Conservation (phyloP, 2,888 invertebrate species). For the Catocala sponsa region DNA sequence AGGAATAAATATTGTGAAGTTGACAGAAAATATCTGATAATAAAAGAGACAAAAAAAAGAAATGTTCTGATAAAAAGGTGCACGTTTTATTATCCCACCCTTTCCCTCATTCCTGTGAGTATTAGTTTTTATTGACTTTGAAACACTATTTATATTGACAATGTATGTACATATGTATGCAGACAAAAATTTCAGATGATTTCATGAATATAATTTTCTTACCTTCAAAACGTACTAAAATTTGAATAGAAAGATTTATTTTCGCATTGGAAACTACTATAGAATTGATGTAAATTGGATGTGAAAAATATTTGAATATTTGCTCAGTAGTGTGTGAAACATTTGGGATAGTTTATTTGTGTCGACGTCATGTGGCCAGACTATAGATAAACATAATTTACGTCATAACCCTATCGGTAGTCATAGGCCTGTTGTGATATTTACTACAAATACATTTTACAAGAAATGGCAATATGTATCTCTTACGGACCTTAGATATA, state of each 20-base stretch:
- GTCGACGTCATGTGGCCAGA: background rate
- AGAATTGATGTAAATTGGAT: too few species aligned
- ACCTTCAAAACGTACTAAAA: too few species aligned
- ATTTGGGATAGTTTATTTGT: background rate
- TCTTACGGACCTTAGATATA: too few species aligned
- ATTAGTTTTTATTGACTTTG: constrained; percentile 19
- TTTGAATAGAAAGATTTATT: too few species aligned
- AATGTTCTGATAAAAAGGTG: constrained; percentile 77
- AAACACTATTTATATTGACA: constrained; percentile 12
- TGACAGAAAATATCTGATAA: constrained; percentile 63
- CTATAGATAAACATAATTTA: background rate
- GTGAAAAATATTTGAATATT: background rate
- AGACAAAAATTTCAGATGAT: background rate
- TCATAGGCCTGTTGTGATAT: too few species aligned
- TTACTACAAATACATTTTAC: too few species aligned
- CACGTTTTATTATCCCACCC: constrained; percentile 70
- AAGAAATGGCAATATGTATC: too few species aligned
- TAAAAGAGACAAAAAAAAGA: constrained; percentile 63
- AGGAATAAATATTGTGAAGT: constrained; percentile 69
- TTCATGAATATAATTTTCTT: background rate
- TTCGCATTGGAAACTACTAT: too few species aligned
- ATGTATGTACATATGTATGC: background rate
- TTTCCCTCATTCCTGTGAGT: constrained; percentile 29
- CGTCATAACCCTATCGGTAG: background rate
- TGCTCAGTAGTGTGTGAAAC: background rate